A percentile compares a stretch with the other conserved stretches of the same genome.
Evolutionary conservation across 53 echinoderm and acorn worm genomes (phyloP).

Genomic region (Holothuria scabra): DNA sequence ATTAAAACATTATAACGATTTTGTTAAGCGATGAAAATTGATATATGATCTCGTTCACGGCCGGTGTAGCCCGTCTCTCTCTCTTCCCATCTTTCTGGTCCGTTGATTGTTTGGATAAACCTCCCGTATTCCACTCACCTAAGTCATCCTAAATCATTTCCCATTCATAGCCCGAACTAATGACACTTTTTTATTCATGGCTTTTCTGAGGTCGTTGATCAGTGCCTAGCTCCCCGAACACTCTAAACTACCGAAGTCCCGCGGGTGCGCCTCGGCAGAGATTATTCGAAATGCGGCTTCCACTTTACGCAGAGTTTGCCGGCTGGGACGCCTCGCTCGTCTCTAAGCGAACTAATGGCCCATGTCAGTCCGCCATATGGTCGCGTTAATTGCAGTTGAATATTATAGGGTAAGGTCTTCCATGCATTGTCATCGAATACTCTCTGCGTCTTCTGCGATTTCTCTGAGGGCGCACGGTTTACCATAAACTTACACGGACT

Average conservation of each 20-base stretch:
- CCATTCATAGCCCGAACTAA: slow-evolving; percentile 38
- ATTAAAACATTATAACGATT: too few species aligned
- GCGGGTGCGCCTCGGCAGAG: too few species aligned
- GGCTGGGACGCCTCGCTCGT: slow-evolving; percentile 1
- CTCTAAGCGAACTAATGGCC: slow-evolving; percentile 13
- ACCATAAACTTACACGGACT: slow-evolving; percentile 23
- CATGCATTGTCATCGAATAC: too few species aligned
- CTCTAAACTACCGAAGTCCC: too few species aligned
- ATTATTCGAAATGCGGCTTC: too few species aligned
- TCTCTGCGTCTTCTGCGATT: too few species aligned
- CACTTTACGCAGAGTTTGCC: too few species aligned
- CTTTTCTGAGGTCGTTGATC: slow-evolving; percentile 6
- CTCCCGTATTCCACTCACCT: slow-evolving; percentile 15
- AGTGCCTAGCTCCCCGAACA: too few species aligned
- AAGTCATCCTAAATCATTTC: slow-evolving; percentile 27
- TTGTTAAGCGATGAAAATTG: background rate
- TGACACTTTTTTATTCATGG: slow-evolving; percentile 42
- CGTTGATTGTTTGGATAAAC: slow-evolving; percentile 30
- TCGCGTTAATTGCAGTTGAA: slow-evolving; percentile 12
- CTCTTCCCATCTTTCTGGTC: background rate
- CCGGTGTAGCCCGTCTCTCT: background rate
- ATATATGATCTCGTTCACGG: slow-evolving; percentile 15
- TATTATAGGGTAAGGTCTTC: too few species aligned
- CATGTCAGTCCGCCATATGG: slow-evolving; percentile 37
- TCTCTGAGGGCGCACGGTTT: background rate